Conservation (phyloP, 2,797 vertebrate genomes). For the Apogon talboti region DNA sequence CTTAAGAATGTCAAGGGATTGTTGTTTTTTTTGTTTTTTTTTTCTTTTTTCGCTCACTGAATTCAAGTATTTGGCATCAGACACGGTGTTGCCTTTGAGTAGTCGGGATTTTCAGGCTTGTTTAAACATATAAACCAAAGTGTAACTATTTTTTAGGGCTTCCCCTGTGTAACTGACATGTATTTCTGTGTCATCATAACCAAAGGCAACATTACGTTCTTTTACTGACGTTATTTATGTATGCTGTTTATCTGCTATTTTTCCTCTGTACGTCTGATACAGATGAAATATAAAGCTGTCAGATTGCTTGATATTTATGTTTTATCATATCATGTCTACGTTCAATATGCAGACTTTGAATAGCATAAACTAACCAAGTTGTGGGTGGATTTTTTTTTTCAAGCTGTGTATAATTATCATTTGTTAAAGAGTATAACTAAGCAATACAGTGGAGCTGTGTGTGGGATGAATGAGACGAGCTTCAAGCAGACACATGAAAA, state of each 20-base stretch:
- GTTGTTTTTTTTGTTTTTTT: no score
- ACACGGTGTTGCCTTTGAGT: slow-evolving; percentile 7
- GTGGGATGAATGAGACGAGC: slow-evolving; percentile 31
- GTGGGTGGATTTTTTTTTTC: slow-evolving; percentile 17
- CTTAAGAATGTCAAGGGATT: no score
- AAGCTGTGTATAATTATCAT: slow-evolving; percentile 24
- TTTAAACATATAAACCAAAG: slow-evolving; percentile 65
- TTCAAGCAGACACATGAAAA: slow-evolving; percentile 32
- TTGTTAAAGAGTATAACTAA: slow-evolving; percentile 35
- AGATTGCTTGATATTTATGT: slow-evolving; percentile 17
- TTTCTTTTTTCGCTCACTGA: background rate
- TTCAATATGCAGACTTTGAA: slow-evolving; percentile 34
- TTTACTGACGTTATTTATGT: slow-evolving; percentile 28
- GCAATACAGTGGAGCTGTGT: slow-evolving; percentile 34
- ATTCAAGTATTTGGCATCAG: slow-evolving; percentile 8
- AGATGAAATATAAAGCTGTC: slow-evolving; percentile 30
- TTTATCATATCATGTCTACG: slow-evolving; percentile 28
- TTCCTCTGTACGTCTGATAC: slow-evolving; percentile 25
- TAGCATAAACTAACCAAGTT: slow-evolving; percentile 24
- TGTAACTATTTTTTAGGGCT: slow-evolving; percentile 28
- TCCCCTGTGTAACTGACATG: slow-evolving; percentile 35
- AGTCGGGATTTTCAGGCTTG: slow-evolving; percentile 30
- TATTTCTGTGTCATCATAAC: slow-evolving; percentile 42
- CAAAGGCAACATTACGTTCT: slow-evolving; percentile 44
- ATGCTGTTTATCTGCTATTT: slow-evolving; percentile 2